Conservation (phyloP, 2,797 vertebrate species). For the Mus minutoides region DNA sequence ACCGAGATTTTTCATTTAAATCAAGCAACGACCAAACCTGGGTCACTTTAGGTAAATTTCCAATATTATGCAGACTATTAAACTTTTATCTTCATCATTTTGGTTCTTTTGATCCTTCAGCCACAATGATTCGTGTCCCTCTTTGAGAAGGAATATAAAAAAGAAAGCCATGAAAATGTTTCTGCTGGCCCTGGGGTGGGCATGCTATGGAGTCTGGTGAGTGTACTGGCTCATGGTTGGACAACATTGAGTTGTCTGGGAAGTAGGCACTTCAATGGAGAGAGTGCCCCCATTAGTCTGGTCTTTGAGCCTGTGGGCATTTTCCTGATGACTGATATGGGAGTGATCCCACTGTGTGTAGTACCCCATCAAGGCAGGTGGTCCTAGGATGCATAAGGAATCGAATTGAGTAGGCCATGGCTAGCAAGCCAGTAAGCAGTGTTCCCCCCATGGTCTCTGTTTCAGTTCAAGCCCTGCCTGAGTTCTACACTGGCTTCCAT, state of each 20-base stretch:
- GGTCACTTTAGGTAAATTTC: slow-evolving; percentile 66
- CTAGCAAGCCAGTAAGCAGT: not conserved
- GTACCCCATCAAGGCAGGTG: not conserved
- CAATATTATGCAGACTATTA: slow-evolving; percentile 33
- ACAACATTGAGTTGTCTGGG: not conserved
- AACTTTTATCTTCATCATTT: slow-evolving; percentile 46
- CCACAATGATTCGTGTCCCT: slow-evolving; percentile 17
- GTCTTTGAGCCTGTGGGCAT: not conserved
- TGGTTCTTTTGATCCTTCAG: slow-evolving; percentile 36
- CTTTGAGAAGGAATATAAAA: slow-evolving; percentile 53
- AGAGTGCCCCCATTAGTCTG: not conserved
- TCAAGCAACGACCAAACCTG: slow-evolving; percentile 53
- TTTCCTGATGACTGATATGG: not conserved
- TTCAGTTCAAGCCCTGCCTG: not conserved
- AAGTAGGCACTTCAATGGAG: not conserved
- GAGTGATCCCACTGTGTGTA: not conserved
- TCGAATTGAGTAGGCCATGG: not conserved
- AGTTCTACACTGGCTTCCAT: not conserved
- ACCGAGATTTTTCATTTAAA: slow-evolving; percentile 60
- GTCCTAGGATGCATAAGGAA: not conserved
- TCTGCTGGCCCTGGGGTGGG: not conserved
- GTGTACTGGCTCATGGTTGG: not conserved
- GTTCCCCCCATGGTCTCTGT: not conserved
- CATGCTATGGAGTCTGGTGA: not conserved
- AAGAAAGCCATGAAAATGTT: not conserved